Percentiles rank a stretch among this genome's conserved stretches.
Conservation (phyloP, 1,140 invertebrate species). For the Meloidogyne exigua region DNA sequence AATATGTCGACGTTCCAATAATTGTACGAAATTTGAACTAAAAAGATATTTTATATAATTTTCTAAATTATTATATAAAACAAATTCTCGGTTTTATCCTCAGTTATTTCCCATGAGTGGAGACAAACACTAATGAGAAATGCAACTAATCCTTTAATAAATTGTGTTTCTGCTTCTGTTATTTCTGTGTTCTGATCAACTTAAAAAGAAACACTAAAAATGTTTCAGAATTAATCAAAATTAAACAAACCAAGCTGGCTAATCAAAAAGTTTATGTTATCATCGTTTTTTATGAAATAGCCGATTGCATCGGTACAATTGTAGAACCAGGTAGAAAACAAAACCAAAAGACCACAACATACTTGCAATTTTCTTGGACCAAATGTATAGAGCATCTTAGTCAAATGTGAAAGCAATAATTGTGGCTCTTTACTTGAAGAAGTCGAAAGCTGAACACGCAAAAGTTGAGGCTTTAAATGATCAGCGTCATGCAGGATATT, state of each 20-base stretch:
- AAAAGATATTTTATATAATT: constrained; percentile 39
- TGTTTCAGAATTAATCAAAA: neutral
- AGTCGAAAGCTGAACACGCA: constrained; percentile 80
- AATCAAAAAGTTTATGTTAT: constrained; percentile 77
- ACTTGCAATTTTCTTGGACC: constrained; percentile 79
- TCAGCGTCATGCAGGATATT: constrained; percentile 85
- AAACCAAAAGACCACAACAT: constrained; percentile 84
- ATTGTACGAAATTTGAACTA: constrained; percentile 76
- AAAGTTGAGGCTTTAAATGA: constrained; percentile 84
- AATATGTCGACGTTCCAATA: constrained; percentile 81
- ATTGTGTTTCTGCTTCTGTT: constrained; percentile 75
- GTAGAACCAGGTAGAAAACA: constrained; percentile 83
- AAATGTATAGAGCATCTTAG: constrained; percentile 49
- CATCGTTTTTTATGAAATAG: constrained; percentile 77
- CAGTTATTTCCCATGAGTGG: constrained; percentile 80
- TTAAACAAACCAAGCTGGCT: constrained; percentile 52
- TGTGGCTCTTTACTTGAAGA: constrained; percentile 36
- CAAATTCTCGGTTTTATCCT: constrained; percentile 40
- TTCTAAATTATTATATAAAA: constrained; percentile 1
- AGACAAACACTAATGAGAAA: constrained; percentile 89
- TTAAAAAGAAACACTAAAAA: constrained; percentile 38
- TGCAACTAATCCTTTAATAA: constrained; percentile 86
- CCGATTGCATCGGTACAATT: constrained; percentile 80
- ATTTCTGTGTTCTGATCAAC: constrained; percentile 64
- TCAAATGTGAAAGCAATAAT: constrained; percentile 50